phyloP scores from a whole-genome alignment of 2,797 vertebrate genomes.

The Heteromormyrus szaboi region DNA sequence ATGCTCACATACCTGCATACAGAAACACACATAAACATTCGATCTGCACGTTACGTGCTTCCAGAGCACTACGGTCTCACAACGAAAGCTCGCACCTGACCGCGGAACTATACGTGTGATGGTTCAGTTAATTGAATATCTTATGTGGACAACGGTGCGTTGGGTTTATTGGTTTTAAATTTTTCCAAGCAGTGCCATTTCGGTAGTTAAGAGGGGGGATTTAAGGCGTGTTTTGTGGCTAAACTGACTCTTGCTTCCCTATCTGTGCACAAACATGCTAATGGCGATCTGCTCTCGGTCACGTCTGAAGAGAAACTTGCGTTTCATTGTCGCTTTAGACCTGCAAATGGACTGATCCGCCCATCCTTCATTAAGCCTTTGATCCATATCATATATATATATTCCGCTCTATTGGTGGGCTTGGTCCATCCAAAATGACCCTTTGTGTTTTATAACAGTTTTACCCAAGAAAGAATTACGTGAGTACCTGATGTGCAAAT shows the following conservation, averaged over 20 bases:
- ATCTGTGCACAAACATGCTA: not conserved
- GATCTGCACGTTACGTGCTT: not conserved
- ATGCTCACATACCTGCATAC: not conserved
- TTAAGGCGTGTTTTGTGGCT: not conserved
- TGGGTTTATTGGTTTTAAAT: not conserved
- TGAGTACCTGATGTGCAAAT: not conserved
- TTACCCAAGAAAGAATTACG: not conserved
- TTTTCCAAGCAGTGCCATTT: not conserved
- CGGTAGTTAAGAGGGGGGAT: not conserved
- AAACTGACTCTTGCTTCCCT: not conserved
- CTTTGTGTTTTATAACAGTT: not conserved
- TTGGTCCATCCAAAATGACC: not conserved
- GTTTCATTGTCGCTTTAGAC: not conserved
- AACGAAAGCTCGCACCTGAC: not conserved
- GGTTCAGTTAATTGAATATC: not conserved
- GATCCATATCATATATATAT: not conserved
- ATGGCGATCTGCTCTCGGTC: not conserved
- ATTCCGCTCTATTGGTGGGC: not conserved
- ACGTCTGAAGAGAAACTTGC: not conserved
- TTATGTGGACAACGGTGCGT: not conserved
- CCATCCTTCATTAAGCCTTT: not conserved
- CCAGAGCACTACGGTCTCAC: not conserved
- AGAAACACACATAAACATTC: not conserved
- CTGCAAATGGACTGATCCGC: not conserved
- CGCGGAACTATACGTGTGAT: not conserved